Evolutionary conservation across 1,140 invertebrate genomes (phyloP).

Genomic region (Heliconius melpomene): DNA sequence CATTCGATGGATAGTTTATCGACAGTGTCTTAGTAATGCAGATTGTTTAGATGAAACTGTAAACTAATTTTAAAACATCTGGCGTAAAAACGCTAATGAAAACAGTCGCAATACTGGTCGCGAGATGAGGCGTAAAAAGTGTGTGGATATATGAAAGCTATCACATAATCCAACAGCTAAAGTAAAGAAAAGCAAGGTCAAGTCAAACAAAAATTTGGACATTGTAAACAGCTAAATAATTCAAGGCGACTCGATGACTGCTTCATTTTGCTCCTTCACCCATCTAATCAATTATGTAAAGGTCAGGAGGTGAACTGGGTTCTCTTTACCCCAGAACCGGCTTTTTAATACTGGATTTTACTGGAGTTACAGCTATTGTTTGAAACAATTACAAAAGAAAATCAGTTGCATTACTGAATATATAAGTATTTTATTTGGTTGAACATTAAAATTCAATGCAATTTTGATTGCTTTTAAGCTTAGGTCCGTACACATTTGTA

Average conservation of each 20-base stretch:
- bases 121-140: slow-evolving; percentile 21
- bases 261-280: slow-evolving; percentile 49
- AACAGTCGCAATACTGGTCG: slow-evolving; percentile 32
- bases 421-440: not conserved
- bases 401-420: slow-evolving; percentile 6
- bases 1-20: not conserved
- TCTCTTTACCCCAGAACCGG: slow-evolving; percentile 16
- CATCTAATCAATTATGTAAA: slow-evolving; percentile 48
- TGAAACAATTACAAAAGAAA: not conserved
- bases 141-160: slow-evolving; percentile 27
- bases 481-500: not conserved
- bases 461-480: not conserved
- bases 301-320: slow-evolving; percentile 36
- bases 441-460: not conserved
- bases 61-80: slow-evolving; percentile 43
- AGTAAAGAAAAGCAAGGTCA: slow-evolving; percentile 41
- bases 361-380: slow-evolving; percentile 9
- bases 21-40: slow-evolving; percentile 7
- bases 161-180: slow-evolving; percentile 20
- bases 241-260: slow-evolving; percentile 45
- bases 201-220: slow-evolving; percentile 48
- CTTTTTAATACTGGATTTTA: slow-evolving; percentile 7
- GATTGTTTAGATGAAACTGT: slow-evolving; percentile 23
- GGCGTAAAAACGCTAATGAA: slow-evolving; percentile 36
- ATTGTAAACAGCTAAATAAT: slow-evolving; percentile 54